Evolutionary conservation across 2,113 vertebrate genomes (phyloP), one percentile per base, ranked within the genome.

Genomic region (Bucco capensis): DNA sequence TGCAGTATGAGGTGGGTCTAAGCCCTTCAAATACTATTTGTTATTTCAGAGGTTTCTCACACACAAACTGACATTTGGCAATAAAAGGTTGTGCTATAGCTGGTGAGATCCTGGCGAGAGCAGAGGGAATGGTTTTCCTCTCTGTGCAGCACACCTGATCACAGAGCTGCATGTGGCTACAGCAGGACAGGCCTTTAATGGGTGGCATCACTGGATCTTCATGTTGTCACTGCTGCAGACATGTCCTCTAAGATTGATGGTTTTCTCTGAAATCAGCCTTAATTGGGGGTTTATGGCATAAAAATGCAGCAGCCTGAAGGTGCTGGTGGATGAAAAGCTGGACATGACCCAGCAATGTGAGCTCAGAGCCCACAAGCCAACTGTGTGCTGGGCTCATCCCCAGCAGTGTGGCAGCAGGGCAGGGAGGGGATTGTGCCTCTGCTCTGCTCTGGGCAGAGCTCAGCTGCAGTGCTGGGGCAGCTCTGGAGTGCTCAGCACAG

Each of bases 1-100:
- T 99, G 57, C 99, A 99, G 94, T 99, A 98, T 5, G 99, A 99
- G 98, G 99, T 99, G 96, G 96, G 97, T 96, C 6, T 22, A 40
- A 86, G 16, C 66, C 56, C 60, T 90, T 53, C 19, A 14, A 6
- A 9, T 27, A 16, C 30, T 61, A 16, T 9, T n/a, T 14, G 5
- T 73, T 83, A 8, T 5, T n/a, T 77, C 27, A 46, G 65, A 31
- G n/a, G 18, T 8, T 90, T 66, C 40, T 76, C 19, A 14, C 6
- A 12, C 10, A 7, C 2, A 17, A 12, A 44, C 7, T 5, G 44
- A 3, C 14, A 47, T 65, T 19, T 38, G 51, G 6, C 3, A 19
- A 25, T n/a, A 8, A 25, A 18, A 76, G 19, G 25, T n/a, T 11
- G 4, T 9, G 12, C 17, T 17, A n/a, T 33, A 5, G 16, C 17